phyloP scores from a whole-genome alignment of 2,797 vertebrate species.

The Catamblyrhynchus diadema region DNA sequence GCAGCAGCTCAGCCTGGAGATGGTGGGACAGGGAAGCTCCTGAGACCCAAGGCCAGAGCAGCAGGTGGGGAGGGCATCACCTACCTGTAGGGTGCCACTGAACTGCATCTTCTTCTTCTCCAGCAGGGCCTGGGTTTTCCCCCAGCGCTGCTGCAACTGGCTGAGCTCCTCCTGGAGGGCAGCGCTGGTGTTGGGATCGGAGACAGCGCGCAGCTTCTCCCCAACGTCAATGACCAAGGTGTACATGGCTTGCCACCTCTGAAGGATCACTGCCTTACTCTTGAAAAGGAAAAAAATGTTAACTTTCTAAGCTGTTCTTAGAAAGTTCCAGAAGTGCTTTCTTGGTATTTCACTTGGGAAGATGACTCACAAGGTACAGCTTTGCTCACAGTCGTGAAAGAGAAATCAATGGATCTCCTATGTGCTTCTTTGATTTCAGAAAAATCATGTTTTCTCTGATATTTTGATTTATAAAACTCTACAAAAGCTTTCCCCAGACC shows the following conservation, averaged over 20 bases:
- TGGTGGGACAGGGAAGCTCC: background rate
- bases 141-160: conserved; percentile 83
- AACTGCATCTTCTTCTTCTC: conserved; percentile 71
- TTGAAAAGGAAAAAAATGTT: conserved; percentile 34
- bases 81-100: conserved; percentile 78
- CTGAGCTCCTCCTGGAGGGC: conserved; percentile 78
- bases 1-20: background rate
- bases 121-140: conserved; percentile 73
- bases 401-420: background rate
- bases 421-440: background rate
- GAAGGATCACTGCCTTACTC: conserved; percentile 82
- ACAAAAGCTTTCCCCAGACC: background rate
- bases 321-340: background rate
- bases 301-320: background rate
- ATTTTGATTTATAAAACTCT: background rate
- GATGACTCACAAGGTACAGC: background rate
- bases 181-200: conserved; percentile 67
- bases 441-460: background rate
- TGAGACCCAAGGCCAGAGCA: background rate
- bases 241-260: conserved; percentile 80
- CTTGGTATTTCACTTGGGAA: background rate
- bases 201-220: conserved; percentile 78
- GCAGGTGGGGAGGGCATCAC: background rate
- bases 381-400: background rate
- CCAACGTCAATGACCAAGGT: conserved; percentile 79